Conservation (phyloP, 2,797 vertebrate species). For the Rhyacichthys aspro region DNA sequence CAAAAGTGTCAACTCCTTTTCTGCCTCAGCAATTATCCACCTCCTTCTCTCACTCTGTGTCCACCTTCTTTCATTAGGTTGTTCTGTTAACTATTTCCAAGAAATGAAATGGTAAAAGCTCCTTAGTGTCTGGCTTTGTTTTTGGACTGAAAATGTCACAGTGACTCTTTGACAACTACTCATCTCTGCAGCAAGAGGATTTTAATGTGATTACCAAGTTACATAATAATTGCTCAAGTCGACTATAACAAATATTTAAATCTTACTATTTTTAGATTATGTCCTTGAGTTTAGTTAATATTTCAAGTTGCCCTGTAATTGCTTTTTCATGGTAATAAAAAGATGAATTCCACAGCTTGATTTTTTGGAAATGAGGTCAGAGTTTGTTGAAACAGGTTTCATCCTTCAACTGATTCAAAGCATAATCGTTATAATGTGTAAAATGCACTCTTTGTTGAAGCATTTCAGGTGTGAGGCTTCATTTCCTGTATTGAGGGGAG, state of each 20-base stretch:
- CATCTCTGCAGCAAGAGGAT: neutral
- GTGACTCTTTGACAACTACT: neutral
- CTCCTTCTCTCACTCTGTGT: slow-evolving; percentile 14
- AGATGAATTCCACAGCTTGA: slow-evolving; percentile 8
- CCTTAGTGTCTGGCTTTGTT: slow-evolving; percentile 10
- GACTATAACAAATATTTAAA: slow-evolving; percentile 9
- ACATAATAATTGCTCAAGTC: slow-evolving; percentile 5
- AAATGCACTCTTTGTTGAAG: slow-evolving; percentile 3
- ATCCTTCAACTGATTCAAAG: neutral
- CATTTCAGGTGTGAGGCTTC: neutral
- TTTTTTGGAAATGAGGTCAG: slow-evolving; percentile 28
- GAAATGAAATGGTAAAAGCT: slow-evolving; percentile 25
- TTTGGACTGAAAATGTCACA: slow-evolving; percentile 6
- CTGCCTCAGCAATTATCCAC: slow-evolving; percentile 47
- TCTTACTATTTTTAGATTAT: slow-evolving; percentile 6
- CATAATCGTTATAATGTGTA: neutral
- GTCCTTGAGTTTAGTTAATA: too few relatives aligned
- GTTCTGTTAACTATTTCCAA: slow-evolving; percentile 38
- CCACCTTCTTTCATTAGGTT: slow-evolving; percentile 28
- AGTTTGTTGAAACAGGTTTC: slow-evolving; percentile 2
- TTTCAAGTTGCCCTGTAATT: slow-evolving; percentile 1
- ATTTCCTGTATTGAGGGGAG: neutral
- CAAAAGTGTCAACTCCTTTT: slow-evolving; percentile 49
- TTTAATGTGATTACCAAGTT: neutral
- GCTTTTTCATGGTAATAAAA: slow-evolving; percentile 3